A percentile compares a stretch with the other conserved stretches of the same genome.
Evolutionary conservation across 1,140 invertebrate genomes (phyloP).

Genomic region (Brachionus calyciflorus): DNA sequence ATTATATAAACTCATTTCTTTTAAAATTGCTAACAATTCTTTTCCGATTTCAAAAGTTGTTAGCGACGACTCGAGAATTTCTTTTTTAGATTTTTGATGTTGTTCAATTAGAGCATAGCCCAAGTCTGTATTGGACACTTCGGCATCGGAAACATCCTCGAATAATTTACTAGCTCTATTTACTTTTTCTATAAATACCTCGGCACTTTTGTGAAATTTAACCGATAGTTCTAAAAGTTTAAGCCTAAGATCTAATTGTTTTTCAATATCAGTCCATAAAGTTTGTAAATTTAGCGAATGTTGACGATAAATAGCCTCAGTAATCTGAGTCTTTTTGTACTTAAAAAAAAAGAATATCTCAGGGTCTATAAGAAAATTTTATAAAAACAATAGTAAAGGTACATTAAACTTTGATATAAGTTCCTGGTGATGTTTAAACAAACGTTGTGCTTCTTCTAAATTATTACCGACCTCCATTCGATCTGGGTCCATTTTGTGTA

Average conservation of each 20-base stretch:
- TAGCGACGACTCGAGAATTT: constrained; percentile 74
- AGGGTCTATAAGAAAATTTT: background rate
- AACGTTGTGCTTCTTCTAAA: constrained; percentile 71
- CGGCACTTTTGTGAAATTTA: constrained; percentile 10
- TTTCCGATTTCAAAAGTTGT: constrained; percentile 75
- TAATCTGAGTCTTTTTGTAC: constrained; percentile 82
- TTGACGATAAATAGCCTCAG: constrained; percentile 81
- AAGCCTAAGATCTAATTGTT: constrained; percentile 80
- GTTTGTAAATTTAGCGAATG: constrained; percentile 70
- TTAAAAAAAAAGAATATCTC: constrained; percentile 63
- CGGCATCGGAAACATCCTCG: constrained; percentile 6
- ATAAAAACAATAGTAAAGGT: constrained; percentile 45
- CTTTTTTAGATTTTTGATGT: constrained; percentile 50
- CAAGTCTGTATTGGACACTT: constrained; percentile 63
- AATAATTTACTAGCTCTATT: constrained; percentile 47
- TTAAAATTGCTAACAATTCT: constrained; percentile 67
- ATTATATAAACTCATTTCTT: constrained; percentile 60
- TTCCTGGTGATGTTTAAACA: constrained; percentile 76
- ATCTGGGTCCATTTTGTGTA: constrained; percentile 78
- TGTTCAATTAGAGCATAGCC: constrained; percentile 61
- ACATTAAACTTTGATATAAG: constrained; percentile 79
- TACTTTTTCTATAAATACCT: constrained; percentile 48
- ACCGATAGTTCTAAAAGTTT: background rate
- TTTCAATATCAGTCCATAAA: constrained; percentile 70
- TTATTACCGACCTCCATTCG: constrained; percentile 76